phyloP scores from a whole-genome alignment of 1,140 invertebrate genomes.

The Halictus rubicundus region DNA sequence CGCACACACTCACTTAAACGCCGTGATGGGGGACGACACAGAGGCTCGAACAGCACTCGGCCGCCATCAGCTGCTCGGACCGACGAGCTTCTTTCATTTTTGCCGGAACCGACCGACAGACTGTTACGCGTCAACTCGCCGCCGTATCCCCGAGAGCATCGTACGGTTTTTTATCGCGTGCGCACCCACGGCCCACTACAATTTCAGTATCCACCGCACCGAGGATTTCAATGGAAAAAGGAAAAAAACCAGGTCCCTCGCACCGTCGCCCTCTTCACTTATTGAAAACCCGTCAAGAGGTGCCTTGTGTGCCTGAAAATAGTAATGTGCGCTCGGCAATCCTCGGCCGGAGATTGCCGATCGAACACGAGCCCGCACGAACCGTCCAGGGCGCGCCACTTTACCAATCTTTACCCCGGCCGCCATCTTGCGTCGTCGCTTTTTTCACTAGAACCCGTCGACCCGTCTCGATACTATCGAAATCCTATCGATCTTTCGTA shows the following conservation, averaged over 20 bases:
- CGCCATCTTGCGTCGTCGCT: neutral
- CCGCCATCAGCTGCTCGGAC: slow-evolving; percentile 70
- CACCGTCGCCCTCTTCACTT: slow-evolving; percentile 71
- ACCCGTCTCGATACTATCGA: neutral
- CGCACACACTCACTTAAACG: slow-evolving; percentile 46
- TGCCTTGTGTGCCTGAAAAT: slow-evolving; percentile 76
- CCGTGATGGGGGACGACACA: slow-evolving; percentile 42
- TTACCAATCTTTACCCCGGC: slow-evolving; percentile 30
- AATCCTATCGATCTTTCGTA: too few relatives aligned
- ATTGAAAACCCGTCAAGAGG: slow-evolving; percentile 74
- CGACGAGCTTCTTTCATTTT: slow-evolving; percentile 71
- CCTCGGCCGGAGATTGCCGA: slow-evolving; percentile 67
- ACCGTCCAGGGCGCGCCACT: slow-evolving; percentile 58
- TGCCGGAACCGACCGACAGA: slow-evolving; percentile 52
- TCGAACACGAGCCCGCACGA: slow-evolving; percentile 48
- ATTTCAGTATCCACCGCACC: slow-evolving; percentile 51
- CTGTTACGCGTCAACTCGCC: slow-evolving; percentile 63
- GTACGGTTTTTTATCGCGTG: slow-evolving; percentile 40
- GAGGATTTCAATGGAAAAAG: slow-evolving; percentile 59
- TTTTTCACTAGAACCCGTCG: slow-evolving; percentile 2
- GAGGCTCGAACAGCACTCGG: slow-evolving; percentile 60
- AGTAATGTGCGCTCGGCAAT: slow-evolving; percentile 73
- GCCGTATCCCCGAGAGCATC: slow-evolving; percentile 64
- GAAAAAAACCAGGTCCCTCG: slow-evolving; percentile 47
- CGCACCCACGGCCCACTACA: slow-evolving; percentile 49